Conservation (phyloP, 1,140 invertebrate genomes). For the Aphaenogaster rudis region DNA sequence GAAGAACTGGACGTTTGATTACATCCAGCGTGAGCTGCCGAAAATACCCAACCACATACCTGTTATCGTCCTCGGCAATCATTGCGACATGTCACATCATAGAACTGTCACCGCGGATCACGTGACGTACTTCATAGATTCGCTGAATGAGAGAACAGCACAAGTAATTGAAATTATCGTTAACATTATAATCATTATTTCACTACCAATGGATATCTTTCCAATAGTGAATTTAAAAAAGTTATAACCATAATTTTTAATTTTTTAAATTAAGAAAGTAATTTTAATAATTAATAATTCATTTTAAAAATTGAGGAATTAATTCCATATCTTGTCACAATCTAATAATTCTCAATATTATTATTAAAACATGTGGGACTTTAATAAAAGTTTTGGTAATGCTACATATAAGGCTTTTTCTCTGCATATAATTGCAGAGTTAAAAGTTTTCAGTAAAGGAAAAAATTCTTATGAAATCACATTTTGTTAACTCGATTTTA, state of each 20-base stretch:
- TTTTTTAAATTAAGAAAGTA: not conserved
- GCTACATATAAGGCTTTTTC: not conserved
- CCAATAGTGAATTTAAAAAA: not conserved
- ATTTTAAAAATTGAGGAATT: not conserved
- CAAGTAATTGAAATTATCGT: slow-evolving; percentile 77
- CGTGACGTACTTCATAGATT: slow-evolving; percentile 91
- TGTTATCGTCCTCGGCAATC: slow-evolving; percentile 96
- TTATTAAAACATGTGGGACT: too few species aligned
- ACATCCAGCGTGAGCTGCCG: slow-evolving; percentile 95
- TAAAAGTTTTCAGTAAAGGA: not conserved
- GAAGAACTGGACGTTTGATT: slow-evolving; percentile 98
- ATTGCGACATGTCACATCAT: slow-evolving; percentile 98
- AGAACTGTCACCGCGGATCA: slow-evolving; percentile 92
- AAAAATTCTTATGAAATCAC: not conserved
- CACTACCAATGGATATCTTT: not conserved
- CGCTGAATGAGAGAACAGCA: slow-evolving; percentile 85
- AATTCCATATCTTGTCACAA: not conserved
- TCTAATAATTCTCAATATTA: not conserved
- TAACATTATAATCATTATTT: not conserved
- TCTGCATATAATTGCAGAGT: not conserved
- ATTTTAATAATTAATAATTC: too few species aligned
- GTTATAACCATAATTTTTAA: not conserved
- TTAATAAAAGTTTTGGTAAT: not conserved
- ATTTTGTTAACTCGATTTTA: slow-evolving; percentile 1
- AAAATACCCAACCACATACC: slow-evolving; percentile 96